Base-by-base conservation (phyloP, 2,888 invertebrate genomes). In the Conops quadrifasciatus region DNA sequence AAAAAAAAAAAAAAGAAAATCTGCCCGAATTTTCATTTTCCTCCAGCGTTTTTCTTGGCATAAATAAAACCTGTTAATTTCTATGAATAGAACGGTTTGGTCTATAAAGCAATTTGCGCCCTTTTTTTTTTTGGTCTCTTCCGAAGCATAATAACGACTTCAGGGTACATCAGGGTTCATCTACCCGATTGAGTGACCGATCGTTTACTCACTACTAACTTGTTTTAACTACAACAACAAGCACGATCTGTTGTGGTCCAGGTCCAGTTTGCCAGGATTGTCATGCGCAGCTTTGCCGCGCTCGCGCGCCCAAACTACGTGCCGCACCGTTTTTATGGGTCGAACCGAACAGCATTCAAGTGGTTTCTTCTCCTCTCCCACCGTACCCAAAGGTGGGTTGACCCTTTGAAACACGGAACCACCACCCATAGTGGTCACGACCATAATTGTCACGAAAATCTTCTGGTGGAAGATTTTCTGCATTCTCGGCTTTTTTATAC, bases 51-150 rank as follows among this genome's bases (percentile, higher is more conserved):
- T 53, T 21, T 53, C 3, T 45, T 16, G 45, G 36, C 21, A 45
- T 15, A 24, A 36, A 28, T n/a, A 53, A 65, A 66, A 66, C 36
- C 53, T 36, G 53, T 66, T 51, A 53, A 53, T 66, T 66, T 66
- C 45, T 51, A n/a, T 15, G 21, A 43, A 43, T 51, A 64, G 49
- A n/a, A n/a, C n/a, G n/a, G n/a, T n/a, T n/a, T 15, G n/a, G 19
- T 43, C 62, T 43, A 24, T 58, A 58, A 58, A 58, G 58, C 58
- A 62, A 62, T 62, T 62, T 43, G 62, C 62, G 43, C 43, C 62
- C 43, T 62, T 62, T 62, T 62, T 36, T 62, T 36, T 11, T 62
- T 3, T 9, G 16, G 62, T 36, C 24, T 36, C 7, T 9, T 15
- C n/a, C 24, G 36, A 19, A 62, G 43, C 43, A 21, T 56, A 26